Percentiles rank a stretch among this genome's conserved stretches.
phyloP scores from a whole-genome alignment of 2,113 vertebrate genomes.

The Albula glossodonta region DNA sequence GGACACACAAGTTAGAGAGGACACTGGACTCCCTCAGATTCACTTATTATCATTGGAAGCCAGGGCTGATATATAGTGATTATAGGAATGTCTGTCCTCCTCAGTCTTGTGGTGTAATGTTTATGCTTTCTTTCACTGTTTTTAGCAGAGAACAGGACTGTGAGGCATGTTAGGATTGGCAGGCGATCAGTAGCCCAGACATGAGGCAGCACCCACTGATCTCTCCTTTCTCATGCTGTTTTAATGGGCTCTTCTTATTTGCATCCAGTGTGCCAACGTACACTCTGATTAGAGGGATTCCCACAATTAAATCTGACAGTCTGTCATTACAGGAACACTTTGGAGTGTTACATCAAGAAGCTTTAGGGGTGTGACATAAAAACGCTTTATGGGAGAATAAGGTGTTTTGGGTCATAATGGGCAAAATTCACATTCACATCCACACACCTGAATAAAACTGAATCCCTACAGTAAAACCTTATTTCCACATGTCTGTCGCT shows the following conservation, averaged over 20 bases:
- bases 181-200: background rate
- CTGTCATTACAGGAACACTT: background rate
- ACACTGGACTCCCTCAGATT: background rate
- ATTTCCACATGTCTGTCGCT: too few species aligned
- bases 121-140: background rate
- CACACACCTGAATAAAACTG: background rate
- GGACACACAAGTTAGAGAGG: background rate
- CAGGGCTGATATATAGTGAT: background rate
- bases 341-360: background rate
- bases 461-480: background rate
- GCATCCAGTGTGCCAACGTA: background rate
- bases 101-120: background rate
- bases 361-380: background rate
- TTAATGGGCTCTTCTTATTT: background rate
- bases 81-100: background rate
- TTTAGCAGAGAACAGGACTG: background rate
- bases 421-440: background rate
- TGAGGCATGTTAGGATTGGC: background rate
- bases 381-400: background rate
- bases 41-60: background rate
- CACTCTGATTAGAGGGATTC: background rate
- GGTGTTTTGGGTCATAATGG: background rate
- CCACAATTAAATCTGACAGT: constrained; percentile 6
- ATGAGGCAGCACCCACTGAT: background rate
- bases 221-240: background rate